Percentiles rank a stretch among this genome's conserved stretches.
These are phyloP conservation scores for Panonychus citri DNA, from an alignment of 1,140 invertebrate species.

Conservation along the genomic window DNA sequence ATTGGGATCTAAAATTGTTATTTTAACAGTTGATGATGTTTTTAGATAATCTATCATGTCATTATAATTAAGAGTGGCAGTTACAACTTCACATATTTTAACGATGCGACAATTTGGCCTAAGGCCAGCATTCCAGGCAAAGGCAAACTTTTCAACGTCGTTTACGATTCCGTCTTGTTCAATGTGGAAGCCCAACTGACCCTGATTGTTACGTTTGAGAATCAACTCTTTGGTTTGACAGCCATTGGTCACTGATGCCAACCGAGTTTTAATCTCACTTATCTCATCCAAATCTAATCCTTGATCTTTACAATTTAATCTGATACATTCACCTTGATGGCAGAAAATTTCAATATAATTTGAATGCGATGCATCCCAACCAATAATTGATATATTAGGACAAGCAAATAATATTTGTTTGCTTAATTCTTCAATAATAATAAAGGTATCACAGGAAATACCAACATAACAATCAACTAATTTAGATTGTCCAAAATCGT, in stretches of 20 bases:
- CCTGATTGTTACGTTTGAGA: constrained; percentile 47
- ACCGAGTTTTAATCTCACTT: constrained; percentile 45
- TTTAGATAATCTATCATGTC: constrained; percentile 81
- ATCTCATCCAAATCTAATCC: constrained; percentile 41
- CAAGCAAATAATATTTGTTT: constrained; percentile 7
- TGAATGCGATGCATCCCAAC: constrained; percentile 9
- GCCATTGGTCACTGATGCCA: constrained; percentile 44
- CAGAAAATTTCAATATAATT: constrained; percentile 7
- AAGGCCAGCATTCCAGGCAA: constrained; percentile 68
- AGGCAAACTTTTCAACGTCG: constrained; percentile 64
- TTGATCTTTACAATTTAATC: constrained; percentile 13
- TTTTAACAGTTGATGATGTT: constrained; percentile 58
- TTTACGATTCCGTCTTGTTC: constrained; percentile 85
- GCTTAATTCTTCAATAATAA: constrained; percentile 6
- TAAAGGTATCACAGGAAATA: constrained; percentile 36
- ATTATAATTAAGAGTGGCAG: constrained; percentile 67
- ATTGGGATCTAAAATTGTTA: constrained; percentile 54
- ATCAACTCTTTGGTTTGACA: constrained; percentile 44
- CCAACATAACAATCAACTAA: constrained; percentile 57
- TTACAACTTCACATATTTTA: constrained; percentile 72
- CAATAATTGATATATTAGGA: constrained; percentile 9
- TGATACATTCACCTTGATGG: constrained; percentile 11
- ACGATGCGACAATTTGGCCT: constrained; percentile 66
- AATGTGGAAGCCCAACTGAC: constrained; percentile 82
- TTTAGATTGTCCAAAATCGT: constrained; percentile 34